Conservation (phyloP, 2,888 invertebrate genomes). For the Piscicola geometra region DNA sequence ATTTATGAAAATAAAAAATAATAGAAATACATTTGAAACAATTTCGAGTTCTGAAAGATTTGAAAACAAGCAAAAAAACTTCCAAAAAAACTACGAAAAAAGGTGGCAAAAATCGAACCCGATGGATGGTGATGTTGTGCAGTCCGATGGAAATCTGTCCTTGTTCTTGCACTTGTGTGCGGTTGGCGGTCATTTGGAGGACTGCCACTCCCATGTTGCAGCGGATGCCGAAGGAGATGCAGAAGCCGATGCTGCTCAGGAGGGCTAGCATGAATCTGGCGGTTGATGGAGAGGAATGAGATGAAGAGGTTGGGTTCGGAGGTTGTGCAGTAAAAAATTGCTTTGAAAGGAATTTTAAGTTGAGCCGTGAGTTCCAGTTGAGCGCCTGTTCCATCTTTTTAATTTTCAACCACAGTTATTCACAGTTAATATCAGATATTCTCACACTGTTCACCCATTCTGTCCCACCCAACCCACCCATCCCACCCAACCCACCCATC, state of each 20-base stretch:
- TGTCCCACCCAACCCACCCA: too few species aligned
- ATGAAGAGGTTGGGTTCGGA: slow-evolving; percentile 10
- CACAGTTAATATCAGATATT: too few species aligned
- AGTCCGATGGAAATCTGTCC: slow-evolving; percentile 4
- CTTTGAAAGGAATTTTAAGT: background rate
- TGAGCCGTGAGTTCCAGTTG: background rate
- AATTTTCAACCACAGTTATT: too few species aligned
- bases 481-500: too few species aligned
- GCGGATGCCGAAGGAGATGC: slow-evolving; percentile 75
- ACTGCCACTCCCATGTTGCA: slow-evolving; percentile 91
- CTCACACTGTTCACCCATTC: too few species aligned
- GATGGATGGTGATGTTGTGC: slow-evolving; percentile 21
- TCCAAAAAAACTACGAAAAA: background rate
- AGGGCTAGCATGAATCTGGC: slow-evolving; percentile 56
- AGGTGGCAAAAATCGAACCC: background rate
- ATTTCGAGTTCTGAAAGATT: background rate
- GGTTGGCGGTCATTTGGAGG: slow-evolving; percentile 31
- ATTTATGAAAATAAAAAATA: too few species aligned
- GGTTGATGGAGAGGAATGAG: slow-evolving; percentile 41
- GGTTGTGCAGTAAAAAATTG: background rate
- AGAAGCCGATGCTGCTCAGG: slow-evolving; percentile 58
- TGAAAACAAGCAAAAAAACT: background rate
- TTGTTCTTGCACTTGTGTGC: background rate
- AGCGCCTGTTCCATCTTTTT: background rate
- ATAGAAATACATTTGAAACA: too few species aligned